phyloP scores from a whole-genome alignment of 2,888 invertebrate genomes.

The Girardia tigrina region DNA sequence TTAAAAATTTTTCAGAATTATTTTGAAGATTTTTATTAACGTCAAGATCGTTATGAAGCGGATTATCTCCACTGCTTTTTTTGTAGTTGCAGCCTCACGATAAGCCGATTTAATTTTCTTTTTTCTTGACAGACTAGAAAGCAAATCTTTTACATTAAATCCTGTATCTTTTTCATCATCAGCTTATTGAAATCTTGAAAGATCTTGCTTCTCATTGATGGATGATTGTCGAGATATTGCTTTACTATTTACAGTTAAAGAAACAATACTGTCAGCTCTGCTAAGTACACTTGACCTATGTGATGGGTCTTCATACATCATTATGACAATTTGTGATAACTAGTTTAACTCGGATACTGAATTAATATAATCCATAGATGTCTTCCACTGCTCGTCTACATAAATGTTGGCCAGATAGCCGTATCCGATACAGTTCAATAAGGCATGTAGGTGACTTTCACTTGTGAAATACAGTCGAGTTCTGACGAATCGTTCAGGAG shows the following conservation, averaged over 20 bases:
- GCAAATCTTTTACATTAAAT: constrained; percentile 17
- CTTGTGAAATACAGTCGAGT: constrained; percentile 98
- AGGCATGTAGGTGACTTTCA: constrained; percentile 93
- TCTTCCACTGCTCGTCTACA: constrained; percentile 59
- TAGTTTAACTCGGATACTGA: constrained; percentile 85
- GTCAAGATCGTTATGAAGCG: background rate
- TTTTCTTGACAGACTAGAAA: background rate
- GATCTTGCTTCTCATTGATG: background rate
- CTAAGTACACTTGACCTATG: constrained; percentile 52
- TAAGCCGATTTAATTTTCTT: background rate
- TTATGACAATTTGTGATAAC: constrained; percentile 90
- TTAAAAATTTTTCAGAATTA: too few species aligned
- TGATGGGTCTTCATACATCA: constrained; percentile 91
- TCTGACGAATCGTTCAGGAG: constrained; percentile 88
- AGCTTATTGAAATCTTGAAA: background rate
- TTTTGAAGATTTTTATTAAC: background rate
- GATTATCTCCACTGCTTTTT: background rate
- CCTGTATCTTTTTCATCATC: background rate
- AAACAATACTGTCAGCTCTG: background rate
- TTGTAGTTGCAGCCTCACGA: background rate
- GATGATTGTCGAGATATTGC: background rate
- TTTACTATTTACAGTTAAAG: background rate
- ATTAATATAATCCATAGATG: constrained; percentile 93
- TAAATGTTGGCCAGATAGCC: constrained; percentile 66
- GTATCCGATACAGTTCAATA: constrained; percentile 80